phyloP scores from a whole-genome alignment of 2,113 vertebrate species.

The Synchiropus splendidus region DNA sequence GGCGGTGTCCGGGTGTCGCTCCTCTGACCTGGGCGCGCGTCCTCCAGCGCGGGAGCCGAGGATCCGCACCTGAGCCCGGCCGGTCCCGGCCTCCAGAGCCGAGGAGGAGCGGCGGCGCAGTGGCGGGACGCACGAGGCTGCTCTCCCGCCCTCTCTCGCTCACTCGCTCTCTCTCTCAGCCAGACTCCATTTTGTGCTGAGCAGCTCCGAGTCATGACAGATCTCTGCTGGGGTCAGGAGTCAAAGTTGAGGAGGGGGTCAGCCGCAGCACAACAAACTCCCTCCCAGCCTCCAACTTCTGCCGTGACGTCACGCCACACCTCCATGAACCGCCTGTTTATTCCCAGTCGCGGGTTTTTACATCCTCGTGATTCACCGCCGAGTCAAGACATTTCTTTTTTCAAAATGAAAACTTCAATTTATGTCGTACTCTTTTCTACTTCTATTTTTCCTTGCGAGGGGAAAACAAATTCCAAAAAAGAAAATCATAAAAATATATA shows the following conservation, averaged over 20 bases:
- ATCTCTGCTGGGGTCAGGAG: constrained; percentile 86
- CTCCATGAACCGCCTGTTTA: neutral
- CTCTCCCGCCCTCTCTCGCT: constrained; percentile 48
- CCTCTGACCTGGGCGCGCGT: too few relatives aligned
- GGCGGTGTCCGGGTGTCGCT: constrained; percentile 90
- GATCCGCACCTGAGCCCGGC: too few relatives aligned
- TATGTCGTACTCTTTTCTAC: too few relatives aligned
- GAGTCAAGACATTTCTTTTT: too few relatives aligned
- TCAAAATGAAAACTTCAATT: too few relatives aligned
- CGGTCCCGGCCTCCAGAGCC: constrained; percentile 66
- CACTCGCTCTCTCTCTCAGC: constrained; percentile 65
- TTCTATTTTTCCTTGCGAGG: too few relatives aligned
- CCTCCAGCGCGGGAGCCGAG: too few relatives aligned
- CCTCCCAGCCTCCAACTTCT: neutral
- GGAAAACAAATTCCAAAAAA: too few relatives aligned
- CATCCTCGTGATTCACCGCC: too few relatives aligned
- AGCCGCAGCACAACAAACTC: constrained; percentile 93
- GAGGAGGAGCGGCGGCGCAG: constrained; percentile 60
- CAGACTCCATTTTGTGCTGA: constrained; percentile 97
- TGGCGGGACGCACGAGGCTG: constrained; percentile 76
- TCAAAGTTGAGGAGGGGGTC: constrained; percentile 98
- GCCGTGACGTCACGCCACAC: constrained; percentile 1
- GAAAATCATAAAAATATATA: too few relatives aligned
- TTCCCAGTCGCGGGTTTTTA: too few relatives aligned
- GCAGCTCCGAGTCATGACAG: constrained; percentile 96